Percentiles rank a stretch among this genome's conserved stretches.
phyloP scores from a whole-genome alignment of 2,113 vertebrate species.

The Nematolebias whitei region DNA sequence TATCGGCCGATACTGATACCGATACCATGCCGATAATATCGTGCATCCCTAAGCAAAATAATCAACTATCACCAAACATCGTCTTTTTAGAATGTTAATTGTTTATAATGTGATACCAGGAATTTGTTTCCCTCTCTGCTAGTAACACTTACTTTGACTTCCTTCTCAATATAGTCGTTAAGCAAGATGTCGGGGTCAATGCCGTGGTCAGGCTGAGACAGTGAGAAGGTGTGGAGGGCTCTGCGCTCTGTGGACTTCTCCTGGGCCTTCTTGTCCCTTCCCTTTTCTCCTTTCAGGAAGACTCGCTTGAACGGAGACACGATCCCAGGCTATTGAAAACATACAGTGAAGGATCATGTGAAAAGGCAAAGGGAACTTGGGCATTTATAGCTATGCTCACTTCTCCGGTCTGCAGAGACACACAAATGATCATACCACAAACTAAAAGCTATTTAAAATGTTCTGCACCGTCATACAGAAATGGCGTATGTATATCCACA shows the following conservation, averaged over 20 bases:
- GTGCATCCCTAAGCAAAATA: too few species aligned
- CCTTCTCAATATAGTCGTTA: conserved; percentile 97
- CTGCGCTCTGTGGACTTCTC: conserved; percentile 92
- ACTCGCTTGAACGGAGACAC: conserved; percentile 97
- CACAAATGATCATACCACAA: neutral
- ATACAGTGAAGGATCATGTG: neutral
- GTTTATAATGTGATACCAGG: too few species aligned
- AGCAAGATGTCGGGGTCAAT: conserved; percentile 93
- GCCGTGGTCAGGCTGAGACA: conserved; percentile 87
- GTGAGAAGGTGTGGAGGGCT: conserved; percentile 90
- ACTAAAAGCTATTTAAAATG: neutral
- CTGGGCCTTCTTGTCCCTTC: conserved; percentile 92
- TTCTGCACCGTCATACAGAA: neutral
- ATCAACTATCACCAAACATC: too few species aligned
- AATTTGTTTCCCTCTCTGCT: neutral
- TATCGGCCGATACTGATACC: too few species aligned
- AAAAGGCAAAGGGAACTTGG: neutral
- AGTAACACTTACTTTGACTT: conserved; percentile 88
- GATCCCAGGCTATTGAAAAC: conserved; percentile 86
- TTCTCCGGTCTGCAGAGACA: neutral
- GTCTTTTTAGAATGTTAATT: too few species aligned
- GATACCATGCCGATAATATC: too few species aligned
- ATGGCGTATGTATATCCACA: neutral
- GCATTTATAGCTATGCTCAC: neutral
- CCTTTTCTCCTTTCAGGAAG: conserved; percentile 95